Conservation (phyloP, 2,888 invertebrate genomes). For the Salticus scenicus region DNA sequence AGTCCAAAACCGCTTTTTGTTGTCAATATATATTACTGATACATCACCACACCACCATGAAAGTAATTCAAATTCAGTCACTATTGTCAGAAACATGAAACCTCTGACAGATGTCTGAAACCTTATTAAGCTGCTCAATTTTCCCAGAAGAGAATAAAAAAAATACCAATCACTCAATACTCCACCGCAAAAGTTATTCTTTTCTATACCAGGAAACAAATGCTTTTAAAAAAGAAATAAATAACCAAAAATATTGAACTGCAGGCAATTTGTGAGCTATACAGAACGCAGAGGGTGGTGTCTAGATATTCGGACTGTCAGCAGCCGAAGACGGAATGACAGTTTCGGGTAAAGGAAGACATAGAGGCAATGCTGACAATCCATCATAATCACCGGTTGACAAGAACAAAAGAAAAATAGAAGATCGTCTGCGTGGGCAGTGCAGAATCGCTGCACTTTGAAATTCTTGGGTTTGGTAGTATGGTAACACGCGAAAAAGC, state of each 20-base stretch:
- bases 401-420: conserved; percentile 57
- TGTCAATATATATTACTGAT: too few species aligned
- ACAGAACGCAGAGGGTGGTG: conserved; percentile 52
- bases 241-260: not conserved
- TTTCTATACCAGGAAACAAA: not conserved
- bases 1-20: too few species aligned
- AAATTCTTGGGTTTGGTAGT: not conserved
- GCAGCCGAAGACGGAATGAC: conserved; percentile 54
- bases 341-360: conserved; percentile 59
- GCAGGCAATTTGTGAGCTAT: not conserved
- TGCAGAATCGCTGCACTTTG: conserved; percentile 4
- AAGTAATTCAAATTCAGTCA: not conserved
- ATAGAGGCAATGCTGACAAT: conserved; percentile 45
- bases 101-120: conserved; percentile 12
- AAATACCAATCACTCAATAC: not conserved
- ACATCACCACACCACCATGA: not conserved
- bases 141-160: not conserved
- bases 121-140: conserved; percentile 8
- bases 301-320: conserved; percentile 54
- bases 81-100: conserved; percentile 3
- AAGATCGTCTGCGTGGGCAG: conserved; percentile 31
- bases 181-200: conserved; percentile 7
- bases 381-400: conserved; percentile 62
- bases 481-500: conserved; percentile 49
- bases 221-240: not conserved